Evolutionary conservation across 2,113 vertebrate genomes (phyloP), one percentile per base, ranked within the genome.

Genomic region (Ptilorrhoa leucosticta): DNA sequence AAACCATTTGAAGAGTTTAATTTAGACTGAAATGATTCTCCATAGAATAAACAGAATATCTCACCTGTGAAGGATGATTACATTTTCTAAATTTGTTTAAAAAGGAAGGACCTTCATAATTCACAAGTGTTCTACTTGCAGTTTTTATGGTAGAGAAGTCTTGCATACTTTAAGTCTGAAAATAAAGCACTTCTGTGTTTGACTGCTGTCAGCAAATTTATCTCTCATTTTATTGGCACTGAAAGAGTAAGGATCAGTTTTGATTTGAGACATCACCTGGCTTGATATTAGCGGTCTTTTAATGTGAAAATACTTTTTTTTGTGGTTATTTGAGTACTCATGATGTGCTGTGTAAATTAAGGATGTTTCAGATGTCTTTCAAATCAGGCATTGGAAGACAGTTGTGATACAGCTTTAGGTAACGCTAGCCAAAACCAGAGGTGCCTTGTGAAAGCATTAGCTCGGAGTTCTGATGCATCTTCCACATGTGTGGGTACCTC

Each of bases 41-140:
- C 68, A 82, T 92, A 96, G 95, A 98, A 97, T 97, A 98, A 97
- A 97, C 92, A 97, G 63, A 97, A 94, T 93, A 97, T 95, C 94
- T 98, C 93, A 97, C 96, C 97, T 97, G 89, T 97, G 94, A 98
- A 98, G 92, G 89, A 87, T 97, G 94, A 98, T 96, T 97, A 91
- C 54, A 83, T 87, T 96, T 96, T 90, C 69, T 96, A 97, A 97
- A 94, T 96, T 95, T 97, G 75, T 94, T 97, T 95, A n/a, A 94
- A 96, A 96, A 96, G 91, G 84, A 96, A 95, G 56, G 91, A 95
- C 96, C 91, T 93, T 97, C 86, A 87, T 96, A 90, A 96, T 88
- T 96, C 71, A 93, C 72, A 63, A 88, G 40, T 75, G 63, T 94
- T 92, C 71, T 96, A 39, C 66, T 94, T 87, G 87, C 64, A 86